These are phyloP conservation scores for Malthinus seriepunctatus DNA, from an alignment of 2,888 invertebrate genomes.

Conservation along the genomic window DNA sequence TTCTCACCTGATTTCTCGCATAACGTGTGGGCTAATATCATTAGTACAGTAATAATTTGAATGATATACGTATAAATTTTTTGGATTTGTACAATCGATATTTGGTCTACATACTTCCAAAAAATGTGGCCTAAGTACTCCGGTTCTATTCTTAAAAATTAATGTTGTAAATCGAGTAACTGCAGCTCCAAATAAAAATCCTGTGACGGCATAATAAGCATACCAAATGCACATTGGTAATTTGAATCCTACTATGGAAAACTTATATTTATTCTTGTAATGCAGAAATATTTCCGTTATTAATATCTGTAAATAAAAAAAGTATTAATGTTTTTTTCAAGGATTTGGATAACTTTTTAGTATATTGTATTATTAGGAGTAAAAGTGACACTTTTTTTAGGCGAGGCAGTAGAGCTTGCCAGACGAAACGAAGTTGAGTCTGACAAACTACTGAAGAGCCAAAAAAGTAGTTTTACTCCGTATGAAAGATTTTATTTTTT, in stretches of 20 bases:
- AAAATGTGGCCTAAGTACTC: not conserved
- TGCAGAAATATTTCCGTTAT: not conserved
- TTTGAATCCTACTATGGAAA: not conserved
- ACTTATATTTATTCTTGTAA: not conserved
- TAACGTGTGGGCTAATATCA: not conserved
- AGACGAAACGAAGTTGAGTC: too few relatives aligned
- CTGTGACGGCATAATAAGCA: not conserved
- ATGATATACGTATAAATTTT: not conserved
- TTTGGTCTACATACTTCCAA: not conserved
- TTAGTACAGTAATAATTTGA: not conserved
- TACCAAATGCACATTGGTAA: conserved; percentile 3
- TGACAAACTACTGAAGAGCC: too few relatives aligned
- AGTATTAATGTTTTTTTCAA: too few relatives aligned
- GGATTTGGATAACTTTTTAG: too few relatives aligned
- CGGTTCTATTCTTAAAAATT: not conserved
- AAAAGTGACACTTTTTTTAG: too few relatives aligned
- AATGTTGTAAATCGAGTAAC: not conserved
- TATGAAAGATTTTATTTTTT: too few relatives aligned
- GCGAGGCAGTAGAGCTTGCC: too few relatives aligned
- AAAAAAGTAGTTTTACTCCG: too few relatives aligned
- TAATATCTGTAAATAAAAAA: not conserved
- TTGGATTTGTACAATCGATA: not conserved
- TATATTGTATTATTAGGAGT: too few relatives aligned
- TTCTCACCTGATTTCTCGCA: not conserved
- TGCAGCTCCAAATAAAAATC: not conserved